Percentiles rank a stretch among this genome's conserved stretches.
Evolutionary conservation across 2,797 vertebrate species (phyloP).

Genomic region (Mareca penelope): DNA sequence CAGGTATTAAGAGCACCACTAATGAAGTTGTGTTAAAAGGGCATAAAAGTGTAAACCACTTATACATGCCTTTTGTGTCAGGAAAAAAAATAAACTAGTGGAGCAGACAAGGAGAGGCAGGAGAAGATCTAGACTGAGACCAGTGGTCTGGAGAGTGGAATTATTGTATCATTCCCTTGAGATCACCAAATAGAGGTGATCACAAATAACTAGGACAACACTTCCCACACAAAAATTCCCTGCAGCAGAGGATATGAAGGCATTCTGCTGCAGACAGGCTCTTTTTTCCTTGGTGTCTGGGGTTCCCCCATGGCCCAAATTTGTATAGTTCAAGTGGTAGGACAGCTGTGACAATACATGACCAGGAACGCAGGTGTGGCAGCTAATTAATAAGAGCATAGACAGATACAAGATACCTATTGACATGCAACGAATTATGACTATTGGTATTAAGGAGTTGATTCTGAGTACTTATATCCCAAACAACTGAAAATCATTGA

Average conservation of each 20-base stretch:
- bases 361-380: background rate
- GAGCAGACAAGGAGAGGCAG: background rate
- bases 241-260: background rate
- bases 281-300: background rate
- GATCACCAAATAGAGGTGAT: background rate
- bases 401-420: background rate
- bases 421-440: background rate
- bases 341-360: background rate
- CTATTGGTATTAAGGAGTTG: background rate
- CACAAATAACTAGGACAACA: background rate
- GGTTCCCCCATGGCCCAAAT: background rate
- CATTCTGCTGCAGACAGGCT: background rate
- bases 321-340: background rate
- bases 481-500: background rate
- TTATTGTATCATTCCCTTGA: rapidly evolving
- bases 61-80: background rate
- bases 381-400: background rate
- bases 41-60: background rate
- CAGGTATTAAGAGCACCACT: background rate
- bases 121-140: background rate
- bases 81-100: background rate
- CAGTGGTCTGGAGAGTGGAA: background rate
- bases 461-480: background rate
- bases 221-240: background rate
- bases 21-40: background rate